These are phyloP conservation scores for Sakesphorus luctuosus DNA, from an alignment of 2,113 vertebrate genomes.

Conservation along the genomic window DNA sequence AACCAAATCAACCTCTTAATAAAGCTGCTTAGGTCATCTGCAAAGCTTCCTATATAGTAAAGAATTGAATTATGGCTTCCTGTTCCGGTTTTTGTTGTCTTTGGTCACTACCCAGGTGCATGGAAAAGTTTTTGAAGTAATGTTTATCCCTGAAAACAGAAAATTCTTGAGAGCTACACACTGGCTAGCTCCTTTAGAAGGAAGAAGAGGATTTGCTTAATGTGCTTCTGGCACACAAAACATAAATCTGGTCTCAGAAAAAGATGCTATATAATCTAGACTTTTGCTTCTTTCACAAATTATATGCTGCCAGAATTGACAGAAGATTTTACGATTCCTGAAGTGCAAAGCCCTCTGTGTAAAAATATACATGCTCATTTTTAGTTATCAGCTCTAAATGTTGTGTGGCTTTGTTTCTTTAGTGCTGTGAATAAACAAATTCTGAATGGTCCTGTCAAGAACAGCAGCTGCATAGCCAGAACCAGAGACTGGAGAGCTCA, in stretches of 20 bases:
- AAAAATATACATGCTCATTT: conserved; percentile 12
- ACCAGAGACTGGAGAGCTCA: neutral
- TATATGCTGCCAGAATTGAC: neutral
- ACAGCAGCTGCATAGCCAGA: conserved; percentile 14
- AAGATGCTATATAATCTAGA: neutral
- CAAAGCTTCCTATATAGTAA: conserved; percentile 50
- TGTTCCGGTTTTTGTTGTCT: conserved; percentile 59
- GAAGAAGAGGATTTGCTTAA: conserved; percentile 62
- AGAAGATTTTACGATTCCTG: conserved; percentile 29
- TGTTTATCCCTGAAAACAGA: conserved; percentile 48
- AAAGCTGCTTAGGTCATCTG: conserved; percentile 35
- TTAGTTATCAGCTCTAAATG: conserved; percentile 2
- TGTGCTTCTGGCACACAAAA: conserved; percentile 53
- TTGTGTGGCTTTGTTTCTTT: neutral
- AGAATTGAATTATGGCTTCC: conserved; percentile 56
- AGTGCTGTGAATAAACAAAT: neutral
- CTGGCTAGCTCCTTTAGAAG: conserved; percentile 39
- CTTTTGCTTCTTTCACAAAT: conserved; percentile 17
- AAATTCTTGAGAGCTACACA: conserved; percentile 22
- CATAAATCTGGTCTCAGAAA: conserved; percentile 44
- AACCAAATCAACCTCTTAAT: neutral
- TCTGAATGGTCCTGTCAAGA: neutral
- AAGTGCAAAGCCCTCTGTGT: conserved; percentile 7
- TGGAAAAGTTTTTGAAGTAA: conserved; percentile 57
- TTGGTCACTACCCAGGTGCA: conserved; percentile 64